Conservation (phyloP, 1,140 invertebrate genomes). For the Antheraea mylitta region DNA sequence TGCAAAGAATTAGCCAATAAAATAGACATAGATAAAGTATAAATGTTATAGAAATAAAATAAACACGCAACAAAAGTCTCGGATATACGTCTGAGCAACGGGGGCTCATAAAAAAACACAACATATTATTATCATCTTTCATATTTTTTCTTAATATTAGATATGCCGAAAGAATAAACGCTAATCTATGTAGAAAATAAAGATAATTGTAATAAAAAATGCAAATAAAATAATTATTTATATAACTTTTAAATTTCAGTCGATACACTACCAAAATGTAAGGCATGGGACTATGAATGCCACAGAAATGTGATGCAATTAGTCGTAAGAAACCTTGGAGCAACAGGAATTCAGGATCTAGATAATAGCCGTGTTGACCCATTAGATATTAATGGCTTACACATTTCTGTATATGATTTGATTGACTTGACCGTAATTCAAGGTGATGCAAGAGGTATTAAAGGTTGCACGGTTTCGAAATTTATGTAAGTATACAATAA, state of each 20-base stretch:
- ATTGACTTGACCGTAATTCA: constrained; percentile 24
- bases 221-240: not conserved
- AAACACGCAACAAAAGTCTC: no score
- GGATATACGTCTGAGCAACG: no score
- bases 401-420: constrained; percentile 8
- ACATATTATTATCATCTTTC: no score
- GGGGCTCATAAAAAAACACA: no score
- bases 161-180: no score
- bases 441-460: constrained; percentile 24
- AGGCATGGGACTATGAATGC: constrained; percentile 11
- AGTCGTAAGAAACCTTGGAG: constrained; percentile 12
- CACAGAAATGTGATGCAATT: constrained; percentile 23
- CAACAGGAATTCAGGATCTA: constrained; percentile 26
- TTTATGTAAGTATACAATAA: constrained; percentile 24
- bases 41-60: no score
- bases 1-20: no score
- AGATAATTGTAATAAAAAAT: no score
- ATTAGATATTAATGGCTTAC: constrained; percentile 17
- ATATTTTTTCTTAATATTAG: no score
- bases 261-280: constrained; percentile 10
- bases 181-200: no score
- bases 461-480: constrained; percentile 28
- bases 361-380: constrained; percentile 32
- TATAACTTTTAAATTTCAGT: not conserved
- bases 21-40: no score